Evolutionary conservation across 2,888 invertebrate species (phyloP).

Genomic region (Atrina japonica): DNA sequence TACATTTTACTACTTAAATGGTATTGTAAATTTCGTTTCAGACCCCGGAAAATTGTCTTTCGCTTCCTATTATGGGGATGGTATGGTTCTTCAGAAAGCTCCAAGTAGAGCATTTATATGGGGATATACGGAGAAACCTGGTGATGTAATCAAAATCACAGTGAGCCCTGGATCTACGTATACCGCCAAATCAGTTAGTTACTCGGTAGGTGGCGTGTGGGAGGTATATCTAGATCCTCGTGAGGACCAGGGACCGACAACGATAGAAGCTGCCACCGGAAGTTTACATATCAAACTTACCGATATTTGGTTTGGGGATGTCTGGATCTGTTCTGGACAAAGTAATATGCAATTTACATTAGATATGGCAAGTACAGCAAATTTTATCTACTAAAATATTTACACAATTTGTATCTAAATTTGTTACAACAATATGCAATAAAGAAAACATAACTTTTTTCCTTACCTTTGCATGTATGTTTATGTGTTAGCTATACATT

Average conservation of each 20-base stretch:
- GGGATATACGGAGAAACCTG: constrained; percentile 65
- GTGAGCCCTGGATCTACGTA: constrained; percentile 25
- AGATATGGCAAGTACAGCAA: constrained; percentile 63
- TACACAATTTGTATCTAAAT: too few relatives aligned
- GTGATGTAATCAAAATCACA: constrained; percentile 47
- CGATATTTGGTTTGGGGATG: constrained; percentile 78
- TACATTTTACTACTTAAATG: too few relatives aligned
- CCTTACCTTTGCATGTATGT: too few relatives aligned
- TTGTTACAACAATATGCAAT: too few relatives aligned
- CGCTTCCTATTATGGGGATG: constrained; percentile 64
- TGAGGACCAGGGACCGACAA: constrained; percentile 51
- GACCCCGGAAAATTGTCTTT: constrained; percentile 34
- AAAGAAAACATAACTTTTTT: too few relatives aligned
- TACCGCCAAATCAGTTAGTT: constrained; percentile 13
- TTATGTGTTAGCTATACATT: too few relatives aligned
- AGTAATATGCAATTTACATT: constrained; percentile 77
- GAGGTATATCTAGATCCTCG: constrained; percentile 55
- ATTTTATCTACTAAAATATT: too few relatives aligned
- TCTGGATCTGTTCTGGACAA: constrained; percentile 79
- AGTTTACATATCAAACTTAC: constrained; percentile 45
- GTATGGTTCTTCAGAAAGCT: constrained; percentile 71
- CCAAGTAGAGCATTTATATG: constrained; percentile 65
- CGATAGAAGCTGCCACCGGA: constrained; percentile 52
- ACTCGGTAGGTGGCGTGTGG: constrained; percentile 53
- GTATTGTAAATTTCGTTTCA: too few relatives aligned